Base-by-base conservation (phyloP, 92 coral and sea anemone species). In the Zoanthus sansibaricus region DNA sequence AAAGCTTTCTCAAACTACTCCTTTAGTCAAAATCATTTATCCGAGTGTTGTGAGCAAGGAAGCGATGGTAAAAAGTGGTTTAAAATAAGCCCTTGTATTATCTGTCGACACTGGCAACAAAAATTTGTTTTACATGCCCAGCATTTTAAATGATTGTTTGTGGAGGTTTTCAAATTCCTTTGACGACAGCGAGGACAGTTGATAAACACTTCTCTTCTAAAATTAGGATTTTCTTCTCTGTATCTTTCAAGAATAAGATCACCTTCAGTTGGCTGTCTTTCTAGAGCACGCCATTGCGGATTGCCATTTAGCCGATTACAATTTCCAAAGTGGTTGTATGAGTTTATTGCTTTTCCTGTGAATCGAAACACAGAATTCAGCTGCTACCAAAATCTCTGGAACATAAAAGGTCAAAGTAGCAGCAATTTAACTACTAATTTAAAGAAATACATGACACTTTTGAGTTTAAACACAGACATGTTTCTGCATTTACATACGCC, bases 41-140 rank as follows among this genome's bases (percentile, higher is more conserved):
- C 95, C 16, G 99, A 95, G 80, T 97, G 99, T 76, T 97, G 99
- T 16, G 91, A 66, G 66, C 98, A 97, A 47, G 86, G 51, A 79
- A 83, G 83, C 5, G 97, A 72, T 15, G 91, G 90, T 15, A 71
- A 66, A 77, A 91, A 97, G 78, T 97, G 99, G 51, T 56, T 37
- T 1, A 88, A 90, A 44, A 90, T 69, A 3, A 93, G 83, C 16
- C 87, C 92, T 82, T 90, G 86, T 21, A 88, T 88, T 76, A 46
- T 90, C 90, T 92, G 92, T 13, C 91, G 93, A 73, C 99, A 97
- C 52, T 93, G 94, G 70, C 94, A 95, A 78, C 99, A 97, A 83
- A 94, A 97, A 25, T 87, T 86, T 64, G 93, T 92, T 75, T 93
- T 97, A 82, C 99, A 97, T 13, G 98, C 88, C 99, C 98, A 97